A percentile compares a stretch with the other conserved stretches of the same genome.
Conservation (phyloP, 2,888 invertebrate species). For the Caenorhabditis plicata region DNA sequence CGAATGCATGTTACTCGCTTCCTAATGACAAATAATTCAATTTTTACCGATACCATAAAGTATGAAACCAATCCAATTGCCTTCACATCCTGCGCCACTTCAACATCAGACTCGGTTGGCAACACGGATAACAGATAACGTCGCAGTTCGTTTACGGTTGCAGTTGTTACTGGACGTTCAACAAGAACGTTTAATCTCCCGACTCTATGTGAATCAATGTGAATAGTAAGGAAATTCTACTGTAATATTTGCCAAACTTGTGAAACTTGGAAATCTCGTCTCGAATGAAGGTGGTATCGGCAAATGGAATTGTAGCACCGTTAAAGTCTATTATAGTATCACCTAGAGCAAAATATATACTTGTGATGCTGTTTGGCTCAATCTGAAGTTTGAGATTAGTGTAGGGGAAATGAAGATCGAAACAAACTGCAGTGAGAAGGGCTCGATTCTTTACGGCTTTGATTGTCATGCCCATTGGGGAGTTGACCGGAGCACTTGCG, state of each 20-base stretch:
- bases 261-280: slow-evolving; percentile 8
- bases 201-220: not conserved
- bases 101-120: slow-evolving; percentile 3
- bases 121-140: slow-evolving; percentile 9
- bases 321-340: slow-evolving; percentile 19
- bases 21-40: not conserved
- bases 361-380: slow-evolving; percentile 6
- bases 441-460: slow-evolving; percentile 9
- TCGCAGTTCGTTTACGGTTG: not conserved
- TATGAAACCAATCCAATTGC: slow-evolving; percentile 11
- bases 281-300: slow-evolving; percentile 9
- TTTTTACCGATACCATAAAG: not conserved
- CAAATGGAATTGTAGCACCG: slow-evolving; percentile 9
- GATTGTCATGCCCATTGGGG: slow-evolving; percentile 6
- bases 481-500: not conserved
- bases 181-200: slow-evolving; percentile 5
- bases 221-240: not conserved
- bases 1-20: slow-evolving; percentile 21
- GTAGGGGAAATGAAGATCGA: not conserved
- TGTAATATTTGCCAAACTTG: too few species aligned
- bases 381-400: slow-evolving; percentile 1
- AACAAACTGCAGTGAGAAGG: not conserved
- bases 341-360: slow-evolving; percentile 9
- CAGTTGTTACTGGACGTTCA: slow-evolving; percentile 7
- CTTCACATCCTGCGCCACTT: slow-evolving; percentile 18